Percentiles rank a stretch among this genome's conserved stretches.
phyloP scores from a whole-genome alignment of 1,140 invertebrate genomes.

The Bactericera cockerelli region DNA sequence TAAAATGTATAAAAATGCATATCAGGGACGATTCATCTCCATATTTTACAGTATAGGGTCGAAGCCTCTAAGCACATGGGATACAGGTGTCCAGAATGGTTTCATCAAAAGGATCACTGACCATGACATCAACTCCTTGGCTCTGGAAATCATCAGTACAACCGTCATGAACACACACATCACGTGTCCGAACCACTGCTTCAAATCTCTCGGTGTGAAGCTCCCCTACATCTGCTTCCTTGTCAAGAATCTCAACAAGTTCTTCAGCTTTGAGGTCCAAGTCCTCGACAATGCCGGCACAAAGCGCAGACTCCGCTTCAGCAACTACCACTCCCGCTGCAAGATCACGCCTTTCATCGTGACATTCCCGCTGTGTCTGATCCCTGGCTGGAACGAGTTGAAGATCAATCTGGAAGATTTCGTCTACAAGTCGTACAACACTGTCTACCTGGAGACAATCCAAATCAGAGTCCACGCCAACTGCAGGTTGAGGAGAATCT shows the following conservation, averaged over 20 bases:
- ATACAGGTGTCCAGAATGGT: slow-evolving; percentile 97
- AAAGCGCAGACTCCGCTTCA: neutral
- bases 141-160: slow-evolving; percentile 94
- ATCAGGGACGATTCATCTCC: slow-evolving; percentile 95
- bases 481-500: slow-evolving; percentile 1
- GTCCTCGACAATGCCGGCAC: slow-evolving; percentile 32
- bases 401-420: slow-evolving; percentile 10
- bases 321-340: neutral
- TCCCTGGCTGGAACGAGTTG: neutral
- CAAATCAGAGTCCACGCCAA: neutral
- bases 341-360: neutral
- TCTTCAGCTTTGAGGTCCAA: slow-evolving; percentile 99
- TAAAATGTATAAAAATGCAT: slow-evolving; percentile 97
- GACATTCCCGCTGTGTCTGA: neutral
- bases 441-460: slow-evolving; percentile 11
- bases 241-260: slow-evolving; percentile 98
- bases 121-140: slow-evolving; percentile 96
- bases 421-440: slow-evolving; percentile 5
- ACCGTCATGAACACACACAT: slow-evolving; percentile 99
- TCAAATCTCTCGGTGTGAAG: slow-evolving; percentile 95
- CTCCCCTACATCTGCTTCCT: slow-evolving; percentile 98
- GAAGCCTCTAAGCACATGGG: slow-evolving; percentile 98
- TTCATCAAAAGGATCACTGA: slow-evolving; percentile 99
- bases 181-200: slow-evolving; percentile 92
- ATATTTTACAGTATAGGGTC: slow-evolving; percentile 98